A percentile compares a stretch with the other conserved stretches of the same genome.
These are phyloP conservation scores for Upupa epops DNA, from an alignment of 2,113 vertebrate species.

Conservation along the genomic window DNA sequence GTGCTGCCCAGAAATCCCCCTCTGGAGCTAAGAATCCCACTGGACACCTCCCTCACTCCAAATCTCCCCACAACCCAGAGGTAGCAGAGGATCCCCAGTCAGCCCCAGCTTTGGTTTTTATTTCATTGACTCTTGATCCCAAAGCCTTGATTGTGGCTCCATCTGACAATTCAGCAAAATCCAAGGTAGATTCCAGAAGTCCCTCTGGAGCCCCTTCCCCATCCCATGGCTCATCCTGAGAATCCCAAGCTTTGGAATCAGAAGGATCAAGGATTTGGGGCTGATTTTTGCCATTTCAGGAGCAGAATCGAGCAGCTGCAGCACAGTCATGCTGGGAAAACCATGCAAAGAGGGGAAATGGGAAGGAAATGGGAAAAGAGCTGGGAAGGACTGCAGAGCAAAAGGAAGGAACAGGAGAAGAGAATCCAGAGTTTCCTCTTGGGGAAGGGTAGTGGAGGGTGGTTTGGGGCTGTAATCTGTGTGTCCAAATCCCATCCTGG, in stretches of 20 bases:
- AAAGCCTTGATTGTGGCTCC: rapidly evolving
- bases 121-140: not conserved
- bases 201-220: not conserved
- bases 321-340: not conserved
- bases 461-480: not conserved
- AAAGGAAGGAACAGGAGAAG: not conserved
- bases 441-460: not conserved
- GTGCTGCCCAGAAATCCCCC: too few relatives aligned
- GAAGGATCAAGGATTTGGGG: rapidly evolving
- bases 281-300: not conserved
- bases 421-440: not conserved
- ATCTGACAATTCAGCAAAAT: not conserved
- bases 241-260: not conserved
- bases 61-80: too few relatives aligned
- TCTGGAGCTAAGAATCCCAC: too few relatives aligned
- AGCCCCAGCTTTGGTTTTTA: too few relatives aligned
- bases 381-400: not conserved
- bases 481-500: too few relatives aligned
- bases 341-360: slow-evolving; percentile 3
- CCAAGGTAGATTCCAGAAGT: not conserved
- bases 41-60: too few relatives aligned
- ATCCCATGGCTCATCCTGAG: too few relatives aligned
- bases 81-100: too few relatives aligned
- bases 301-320: not conserved
- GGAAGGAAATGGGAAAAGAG: not conserved